Base-by-base conservation (phyloP, 2,797 vertebrate genomes). In the Pseudochirops corinnae region DNA sequence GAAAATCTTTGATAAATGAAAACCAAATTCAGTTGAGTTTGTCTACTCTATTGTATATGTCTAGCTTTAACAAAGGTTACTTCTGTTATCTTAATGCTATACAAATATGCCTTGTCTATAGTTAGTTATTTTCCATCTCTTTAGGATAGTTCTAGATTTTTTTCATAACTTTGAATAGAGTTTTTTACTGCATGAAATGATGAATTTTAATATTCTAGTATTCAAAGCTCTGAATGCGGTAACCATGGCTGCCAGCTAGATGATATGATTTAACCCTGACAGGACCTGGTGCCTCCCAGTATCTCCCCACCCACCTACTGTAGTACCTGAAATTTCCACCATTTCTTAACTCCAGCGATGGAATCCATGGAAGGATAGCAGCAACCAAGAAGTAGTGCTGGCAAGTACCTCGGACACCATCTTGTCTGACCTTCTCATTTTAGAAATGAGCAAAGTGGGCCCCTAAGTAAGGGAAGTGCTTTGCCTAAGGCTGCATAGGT, bases 161-260 rank as follows among this genome's bases (percentile, higher is more conserved):
- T 95, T 97, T 55, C 7, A 33, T 93, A 52, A 97, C 14, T 92
- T 94, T 90, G 39, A 96, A 39, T 94, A 60, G 90, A 93, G 5
- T 58, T 33, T 96, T 94, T 93, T 28, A 92, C 5, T 92, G 94
- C 93, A 95, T 92, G 91, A 90, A 39, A 94, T 90, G 12, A 0
- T 94, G 60, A 94, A 91, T n/a, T 74, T 91, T 97, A 62, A 52
- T 92, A 13, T 91, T 33, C 5, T 62, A 90, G 58, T 31, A 57
- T 91, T n/a, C 33, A 67, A 67, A 67, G 13, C 93, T 56, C 93
- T 95, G 14, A 14, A 11, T 39, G 90, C 93, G 55, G 52, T 91
- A 74, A 94, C 56, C 29, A 12, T 92, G 5, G 0, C n/a, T 39
- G 67, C 90, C 33, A 62, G 26, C 53, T 18, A 90, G 53, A 91